Base-by-base conservation (phyloP, 2,797 vertebrate species). In the Carcharodon carcharias region DNA sequence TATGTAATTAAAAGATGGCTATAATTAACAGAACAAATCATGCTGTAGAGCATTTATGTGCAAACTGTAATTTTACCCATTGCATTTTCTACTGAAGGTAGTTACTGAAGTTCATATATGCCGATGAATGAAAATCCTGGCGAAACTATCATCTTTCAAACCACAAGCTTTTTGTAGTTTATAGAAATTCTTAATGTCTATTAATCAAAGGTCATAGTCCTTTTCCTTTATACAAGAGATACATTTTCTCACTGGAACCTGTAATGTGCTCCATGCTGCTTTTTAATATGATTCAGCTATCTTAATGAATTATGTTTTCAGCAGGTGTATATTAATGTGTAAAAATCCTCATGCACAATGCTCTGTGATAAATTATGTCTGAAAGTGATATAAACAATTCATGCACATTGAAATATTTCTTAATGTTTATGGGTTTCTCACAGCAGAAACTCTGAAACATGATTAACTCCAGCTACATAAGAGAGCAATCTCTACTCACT, bases 321-420 rank as follows among this genome's bases (percentile, higher is more conserved):
- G 89, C n/a, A 23, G 89, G 58, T 65, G 61, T 11, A n/a, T 63
- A 92, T 63, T 92, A 63, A 92, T 63, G 2, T n/a, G 31, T 65
- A 40, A 92, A 92, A 35, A 77, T 61, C 18, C n/a, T 9, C 35
- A 40, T 65, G 7, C 35, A 65, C 35, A 92, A 92, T 92, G 58
- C 35, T 63, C 18, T 2, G n/a, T 63, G n/a, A 92, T 92, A 92
- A 92, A 92, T 92, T 92, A 92, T 40, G 89, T 65, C 89, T 92
- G 89, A 92, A 92, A 65, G 61, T 40, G 61, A 16, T 63, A 63
- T 89, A 56, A 89, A 89, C 87, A 89, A 89, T 89, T 89, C 54
- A 89, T 31, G 21, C 9, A 31, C 21, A 56, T 58, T 92, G 88
- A 91, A 61, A 91, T 91, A 14, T 12, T n/a, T 7, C 14, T 63